Percentiles rank a stretch among this genome's conserved stretches.
phyloP scores from a whole-genome alignment of 2,113 vertebrate species.

The Passer domesticus region DNA sequence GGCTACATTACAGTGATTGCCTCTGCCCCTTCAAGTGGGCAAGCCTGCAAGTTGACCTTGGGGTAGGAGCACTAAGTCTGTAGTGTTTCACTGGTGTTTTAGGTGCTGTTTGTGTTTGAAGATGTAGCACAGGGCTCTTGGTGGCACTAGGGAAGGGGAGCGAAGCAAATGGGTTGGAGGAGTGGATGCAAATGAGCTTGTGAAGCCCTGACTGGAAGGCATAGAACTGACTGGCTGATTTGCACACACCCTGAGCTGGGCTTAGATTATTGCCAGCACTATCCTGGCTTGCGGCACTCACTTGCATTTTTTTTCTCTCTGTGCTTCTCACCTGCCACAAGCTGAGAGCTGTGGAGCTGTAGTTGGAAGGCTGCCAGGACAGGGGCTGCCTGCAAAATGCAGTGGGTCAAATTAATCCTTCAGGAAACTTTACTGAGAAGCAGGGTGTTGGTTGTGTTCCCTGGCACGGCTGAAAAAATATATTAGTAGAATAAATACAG shows the following conservation, averaged over 20 bases:
- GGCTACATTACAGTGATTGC: neutral
- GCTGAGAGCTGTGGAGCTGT: neutral
- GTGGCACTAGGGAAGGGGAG: neutral
- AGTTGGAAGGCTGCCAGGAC: neutral
- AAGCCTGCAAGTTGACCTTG: neutral
- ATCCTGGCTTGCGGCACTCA: neutral
- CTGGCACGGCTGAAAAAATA: neutral
- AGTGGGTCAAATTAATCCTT: neutral
- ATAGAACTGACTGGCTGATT: neutral
- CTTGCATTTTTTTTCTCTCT: neutral
- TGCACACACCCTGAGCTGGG: neutral
- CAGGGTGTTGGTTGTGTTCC: neutral
- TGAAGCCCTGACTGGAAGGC: neutral
- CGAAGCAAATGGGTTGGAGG: neutral
- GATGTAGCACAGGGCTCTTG: neutral
- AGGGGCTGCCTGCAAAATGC: neutral
- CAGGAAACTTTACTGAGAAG: neutral
- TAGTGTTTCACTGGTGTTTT: neutral
- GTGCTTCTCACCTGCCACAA: neutral
- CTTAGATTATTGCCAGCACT: neutral
- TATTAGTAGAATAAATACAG: neutral
- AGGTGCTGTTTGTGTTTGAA: neutral
- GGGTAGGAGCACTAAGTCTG: neutral
- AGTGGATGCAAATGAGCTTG: neutral
- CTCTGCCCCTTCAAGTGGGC: neutral